These are phyloP conservation scores for Ruditapes philippinarum DNA, from an alignment of 1,140 invertebrate species.

Conservation along the genomic window DNA sequence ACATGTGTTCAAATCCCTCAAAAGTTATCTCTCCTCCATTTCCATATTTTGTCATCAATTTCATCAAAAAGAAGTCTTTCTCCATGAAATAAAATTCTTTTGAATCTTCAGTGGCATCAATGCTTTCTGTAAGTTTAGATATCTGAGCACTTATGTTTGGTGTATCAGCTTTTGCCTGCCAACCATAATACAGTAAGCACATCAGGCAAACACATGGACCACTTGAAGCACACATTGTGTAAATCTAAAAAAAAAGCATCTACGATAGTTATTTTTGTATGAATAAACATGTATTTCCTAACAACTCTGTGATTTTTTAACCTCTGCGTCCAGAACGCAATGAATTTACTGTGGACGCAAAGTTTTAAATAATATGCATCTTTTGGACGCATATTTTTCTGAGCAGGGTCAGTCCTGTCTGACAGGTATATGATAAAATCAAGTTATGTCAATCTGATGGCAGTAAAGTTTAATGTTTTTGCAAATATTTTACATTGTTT, in stretches of 20 bases:
- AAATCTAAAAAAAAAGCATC: neutral
- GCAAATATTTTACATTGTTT: too few species aligned
- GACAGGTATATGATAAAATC: too few species aligned
- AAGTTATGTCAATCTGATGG: too few species aligned
- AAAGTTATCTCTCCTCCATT: slow-evolving; percentile 36
- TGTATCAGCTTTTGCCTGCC: neutral
- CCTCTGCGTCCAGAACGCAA: too few species aligned
- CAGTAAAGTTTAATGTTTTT: too few species aligned
- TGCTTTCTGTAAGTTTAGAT: neutral
- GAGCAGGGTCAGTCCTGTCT: too few species aligned
- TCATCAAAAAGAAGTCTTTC: slow-evolving; percentile 35
- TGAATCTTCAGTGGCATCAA: neutral
- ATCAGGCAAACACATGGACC: slow-evolving; percentile 13
- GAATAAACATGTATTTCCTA: too few species aligned
- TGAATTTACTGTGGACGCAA: too few species aligned
- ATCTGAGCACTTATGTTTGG: neutral
- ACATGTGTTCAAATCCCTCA: slow-evolving; percentile 52
- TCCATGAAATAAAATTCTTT: slow-evolving; percentile 1
- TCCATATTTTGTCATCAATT: slow-evolving; percentile 54
- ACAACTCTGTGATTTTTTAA: too few species aligned
- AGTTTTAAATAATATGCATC: too few species aligned
- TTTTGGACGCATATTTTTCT: too few species aligned
- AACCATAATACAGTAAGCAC: slow-evolving; percentile 25
- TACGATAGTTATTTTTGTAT: too few species aligned
- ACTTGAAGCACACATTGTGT: neutral